Evolutionary conservation across 2,888 invertebrate genomes (phyloP).

Genomic region (Eristalis tenax): DNA sequence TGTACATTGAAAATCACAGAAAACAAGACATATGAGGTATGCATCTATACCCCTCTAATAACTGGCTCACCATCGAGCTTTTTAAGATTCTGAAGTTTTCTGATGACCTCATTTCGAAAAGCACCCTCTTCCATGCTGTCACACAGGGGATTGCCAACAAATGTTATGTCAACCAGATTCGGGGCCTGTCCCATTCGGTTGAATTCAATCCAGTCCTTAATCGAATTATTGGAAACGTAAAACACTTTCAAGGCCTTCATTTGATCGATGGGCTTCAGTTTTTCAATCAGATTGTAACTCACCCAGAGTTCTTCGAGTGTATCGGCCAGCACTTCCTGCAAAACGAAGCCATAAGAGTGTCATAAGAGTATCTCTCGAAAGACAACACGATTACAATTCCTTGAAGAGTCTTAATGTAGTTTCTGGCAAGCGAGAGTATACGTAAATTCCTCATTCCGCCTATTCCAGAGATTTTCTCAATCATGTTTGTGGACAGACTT

Average conservation of each 20-base stretch:
- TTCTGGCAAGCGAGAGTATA: slow-evolving; percentile 92
- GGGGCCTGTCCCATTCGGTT: slow-evolving; percentile 89
- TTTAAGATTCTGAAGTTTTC: slow-evolving; percentile 88
- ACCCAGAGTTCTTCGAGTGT: slow-evolving; percentile 96
- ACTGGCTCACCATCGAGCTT: slow-evolving; percentile 92
- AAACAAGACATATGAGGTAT: background rate
- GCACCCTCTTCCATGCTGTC: slow-evolving; percentile 87
- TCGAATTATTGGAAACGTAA: slow-evolving; percentile 91
- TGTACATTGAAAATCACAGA: too few relatives aligned
- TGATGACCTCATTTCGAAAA: slow-evolving; percentile 88
- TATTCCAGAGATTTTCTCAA: slow-evolving; percentile 94
- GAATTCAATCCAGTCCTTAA: slow-evolving; percentile 96
- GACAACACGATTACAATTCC: slow-evolving; percentile 85
- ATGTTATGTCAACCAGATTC: slow-evolving; percentile 89
- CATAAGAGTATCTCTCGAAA: background rate
- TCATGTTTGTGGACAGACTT: slow-evolving; percentile 95
- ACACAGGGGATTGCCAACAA: slow-evolving; percentile 90
- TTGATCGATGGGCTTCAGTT: slow-evolving; percentile 92
- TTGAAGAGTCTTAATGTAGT: slow-evolving; percentile 93
- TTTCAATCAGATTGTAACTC: slow-evolving; percentile 96
- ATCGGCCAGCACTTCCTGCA: slow-evolving; percentile 90
- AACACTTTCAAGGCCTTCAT: slow-evolving; percentile 91
- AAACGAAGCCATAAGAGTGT: background rate
- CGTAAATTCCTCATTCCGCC: slow-evolving; percentile 91
- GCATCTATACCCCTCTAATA: slow-evolving; percentile 81